Evolutionary conservation across 2,113 vertebrate species (phyloP).

Genomic region (Psophia crepitans): DNA sequence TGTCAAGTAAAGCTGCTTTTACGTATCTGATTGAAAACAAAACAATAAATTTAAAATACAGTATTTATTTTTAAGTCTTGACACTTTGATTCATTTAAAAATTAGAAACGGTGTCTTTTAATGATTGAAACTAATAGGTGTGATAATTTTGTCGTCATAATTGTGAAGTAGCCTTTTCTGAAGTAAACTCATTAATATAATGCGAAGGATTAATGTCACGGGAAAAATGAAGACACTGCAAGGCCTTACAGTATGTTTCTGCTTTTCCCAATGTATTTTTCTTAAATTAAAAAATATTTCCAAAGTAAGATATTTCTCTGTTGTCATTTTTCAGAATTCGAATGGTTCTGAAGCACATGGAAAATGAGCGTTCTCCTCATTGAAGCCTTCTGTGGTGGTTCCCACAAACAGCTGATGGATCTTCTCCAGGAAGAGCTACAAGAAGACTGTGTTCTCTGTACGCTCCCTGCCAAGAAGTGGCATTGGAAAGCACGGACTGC

Average conservation of each 20-base stretch:
- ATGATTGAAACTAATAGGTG: neutral
- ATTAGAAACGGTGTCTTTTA: neutral
- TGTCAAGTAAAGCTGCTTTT: neutral
- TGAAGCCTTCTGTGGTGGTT: constrained; percentile 93
- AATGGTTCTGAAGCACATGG: neutral
- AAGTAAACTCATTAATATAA: constrained; percentile 4
- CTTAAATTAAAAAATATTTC: neutral
- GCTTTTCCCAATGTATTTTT: neutral
- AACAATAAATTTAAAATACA: neutral
- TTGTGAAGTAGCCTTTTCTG: constrained; percentile 21
- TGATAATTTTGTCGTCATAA: neutral
- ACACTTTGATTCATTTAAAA: neutral
- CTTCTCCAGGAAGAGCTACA: constrained; percentile 80
- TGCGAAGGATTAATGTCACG: neutral
- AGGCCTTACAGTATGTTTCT: neutral
- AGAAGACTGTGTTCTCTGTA: constrained; percentile 75
- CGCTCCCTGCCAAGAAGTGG: constrained; percentile 95
- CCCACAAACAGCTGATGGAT: constrained; percentile 93
- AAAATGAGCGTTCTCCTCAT: constrained; percentile 84
- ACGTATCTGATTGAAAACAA: neutral
- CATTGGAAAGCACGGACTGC: constrained; percentile 92
- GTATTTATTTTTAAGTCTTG: neutral
- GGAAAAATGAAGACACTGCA: neutral
- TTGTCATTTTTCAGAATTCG: constrained; percentile 30
- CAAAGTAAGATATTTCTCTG: neutral